Evolutionary conservation across 2,888 invertebrate genomes (phyloP).

Genomic region (Resseliella maxima): DNA sequence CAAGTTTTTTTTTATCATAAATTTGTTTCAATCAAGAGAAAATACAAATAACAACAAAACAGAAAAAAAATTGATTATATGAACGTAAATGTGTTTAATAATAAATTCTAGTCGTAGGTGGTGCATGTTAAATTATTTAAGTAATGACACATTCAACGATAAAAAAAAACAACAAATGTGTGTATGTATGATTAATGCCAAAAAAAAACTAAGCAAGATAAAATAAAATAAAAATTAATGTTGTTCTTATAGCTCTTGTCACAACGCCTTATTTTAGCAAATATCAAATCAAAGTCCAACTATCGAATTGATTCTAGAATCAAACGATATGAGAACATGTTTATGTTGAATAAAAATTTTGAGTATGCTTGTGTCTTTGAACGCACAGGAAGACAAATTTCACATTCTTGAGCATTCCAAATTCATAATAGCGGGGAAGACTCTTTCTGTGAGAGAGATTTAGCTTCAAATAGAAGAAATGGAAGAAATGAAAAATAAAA

Average conservation of each 20-base stretch:
- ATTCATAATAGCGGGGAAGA: no score
- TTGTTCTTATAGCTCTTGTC: constrained; percentile 8
- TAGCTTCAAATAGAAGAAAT: no score
- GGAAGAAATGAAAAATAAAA: no score
- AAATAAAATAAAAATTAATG: background rate
- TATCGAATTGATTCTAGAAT: background rate
- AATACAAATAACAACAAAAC: background rate
- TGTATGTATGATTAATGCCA: constrained; percentile 7
- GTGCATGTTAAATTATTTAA: constrained; percentile 4
- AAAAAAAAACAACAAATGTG: background rate
- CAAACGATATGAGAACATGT: background rate
- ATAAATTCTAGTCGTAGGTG: constrained; percentile 11
- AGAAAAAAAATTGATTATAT: background rate
- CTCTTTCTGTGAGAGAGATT: no score
- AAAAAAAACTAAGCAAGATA: background rate
- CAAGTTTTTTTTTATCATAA: no score
- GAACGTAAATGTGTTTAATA: constrained; percentile 20
- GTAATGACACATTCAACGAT: background rate
- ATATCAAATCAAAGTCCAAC: constrained; percentile 23
- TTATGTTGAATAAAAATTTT: no score
- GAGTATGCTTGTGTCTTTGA: no score
- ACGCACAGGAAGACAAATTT: no score
- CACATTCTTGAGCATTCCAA: no score
- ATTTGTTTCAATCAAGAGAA: background rate
- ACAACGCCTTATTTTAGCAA: constrained; percentile 39